phyloP scores from a whole-genome alignment of 2,797 vertebrate genomes.

The Anniella stebbinsi region DNA sequence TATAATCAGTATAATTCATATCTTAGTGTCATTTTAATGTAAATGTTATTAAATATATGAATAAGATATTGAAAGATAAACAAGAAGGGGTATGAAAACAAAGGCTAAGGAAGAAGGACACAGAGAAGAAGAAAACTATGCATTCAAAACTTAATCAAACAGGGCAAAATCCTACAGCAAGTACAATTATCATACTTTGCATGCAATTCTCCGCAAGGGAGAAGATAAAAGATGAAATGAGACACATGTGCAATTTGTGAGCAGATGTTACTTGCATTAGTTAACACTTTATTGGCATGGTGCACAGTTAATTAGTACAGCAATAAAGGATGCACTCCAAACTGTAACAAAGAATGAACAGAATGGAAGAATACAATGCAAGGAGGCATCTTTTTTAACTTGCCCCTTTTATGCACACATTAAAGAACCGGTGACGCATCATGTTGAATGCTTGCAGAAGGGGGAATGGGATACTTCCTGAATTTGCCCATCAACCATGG shows the following conservation, averaged over 20 bases:
- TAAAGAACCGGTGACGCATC: background rate
- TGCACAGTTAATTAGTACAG: background rate
- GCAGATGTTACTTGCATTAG: conserved; percentile 29
- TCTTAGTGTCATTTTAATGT: background rate
- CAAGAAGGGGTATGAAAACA: background rate
- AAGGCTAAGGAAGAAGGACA: background rate
- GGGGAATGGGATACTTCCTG: background rate
- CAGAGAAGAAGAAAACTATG: background rate
- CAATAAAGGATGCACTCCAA: background rate
- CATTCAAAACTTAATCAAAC: background rate
- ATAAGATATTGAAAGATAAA: background rate
- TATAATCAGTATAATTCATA: background rate
- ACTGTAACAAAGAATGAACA: background rate
- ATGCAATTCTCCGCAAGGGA: conserved; percentile 2
- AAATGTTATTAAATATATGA: background rate
- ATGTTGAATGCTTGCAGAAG: background rate
- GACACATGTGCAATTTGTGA: background rate
- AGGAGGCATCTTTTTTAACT: too few relatives aligned
- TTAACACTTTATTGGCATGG: conserved; percentile 14
- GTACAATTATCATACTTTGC: background rate
- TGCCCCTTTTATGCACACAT: background rate
- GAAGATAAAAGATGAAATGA: conserved; percentile 13
- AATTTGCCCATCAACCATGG: too few relatives aligned
- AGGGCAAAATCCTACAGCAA: conserved; percentile 1
- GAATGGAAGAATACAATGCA: background rate